Evolutionary conservation across 2,797 vertebrate species (phyloP).

Genomic region (Dendrocincla fuliginosa): DNA sequence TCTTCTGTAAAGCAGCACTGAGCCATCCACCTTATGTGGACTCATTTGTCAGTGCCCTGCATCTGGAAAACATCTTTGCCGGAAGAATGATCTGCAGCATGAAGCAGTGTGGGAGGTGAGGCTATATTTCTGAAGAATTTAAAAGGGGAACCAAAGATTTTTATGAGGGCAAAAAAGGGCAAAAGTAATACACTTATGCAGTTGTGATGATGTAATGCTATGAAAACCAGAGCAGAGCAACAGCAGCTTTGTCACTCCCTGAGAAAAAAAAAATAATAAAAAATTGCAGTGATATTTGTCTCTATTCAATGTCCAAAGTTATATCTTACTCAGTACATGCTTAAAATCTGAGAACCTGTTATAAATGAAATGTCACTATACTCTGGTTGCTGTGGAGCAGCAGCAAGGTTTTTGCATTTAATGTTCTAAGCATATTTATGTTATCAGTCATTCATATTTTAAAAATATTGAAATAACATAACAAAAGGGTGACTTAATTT

Average conservation of each 20-base stretch:
- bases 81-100: constrained; percentile 21
- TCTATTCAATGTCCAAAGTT: background rate
- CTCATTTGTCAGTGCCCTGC: constrained; percentile 32
- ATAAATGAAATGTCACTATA: background rate
- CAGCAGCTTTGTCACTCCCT: background rate
- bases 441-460: background rate
- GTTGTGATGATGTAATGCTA: background rate
- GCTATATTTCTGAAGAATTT: constrained; percentile 47
- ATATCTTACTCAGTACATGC: background rate
- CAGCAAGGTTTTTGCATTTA: background rate
- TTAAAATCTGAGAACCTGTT: background rate
- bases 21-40: background rate
- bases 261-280: background rate
- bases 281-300: background rate
- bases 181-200: background rate
- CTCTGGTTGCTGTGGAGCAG: background rate
- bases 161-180: constrained; percentile 42
- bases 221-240: background rate
- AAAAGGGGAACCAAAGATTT: constrained; percentile 35
- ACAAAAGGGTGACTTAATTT: background rate
- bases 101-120: constrained; percentile 45
- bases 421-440: background rate
- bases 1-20: background rate
- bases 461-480: background rate
- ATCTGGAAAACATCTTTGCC: constrained; percentile 62